phyloP scores from a whole-genome alignment of 1,140 invertebrate genomes.

The Macrobrachium nipponense region DNA sequence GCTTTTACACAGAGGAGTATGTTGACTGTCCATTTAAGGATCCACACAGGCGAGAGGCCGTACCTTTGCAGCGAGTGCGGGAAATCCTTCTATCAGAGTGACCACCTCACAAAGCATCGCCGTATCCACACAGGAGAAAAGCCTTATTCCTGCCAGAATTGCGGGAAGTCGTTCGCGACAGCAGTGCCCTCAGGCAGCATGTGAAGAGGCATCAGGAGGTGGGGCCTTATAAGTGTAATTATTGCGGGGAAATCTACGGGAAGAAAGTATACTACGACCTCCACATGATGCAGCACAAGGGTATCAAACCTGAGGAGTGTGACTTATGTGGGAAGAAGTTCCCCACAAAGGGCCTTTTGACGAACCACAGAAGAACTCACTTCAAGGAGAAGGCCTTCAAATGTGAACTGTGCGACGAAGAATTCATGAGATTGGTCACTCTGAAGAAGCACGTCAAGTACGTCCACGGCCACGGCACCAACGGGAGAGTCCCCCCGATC shows the following conservation, averaged over 20 bases:
- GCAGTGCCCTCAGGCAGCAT: conserved; percentile 72
- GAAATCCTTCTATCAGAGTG: conserved; percentile 54
- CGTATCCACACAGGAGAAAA: conserved; percentile 55
- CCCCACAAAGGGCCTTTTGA: conserved; percentile 57
- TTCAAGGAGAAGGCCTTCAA: conserved; percentile 58
- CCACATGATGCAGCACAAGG: conserved; percentile 71
- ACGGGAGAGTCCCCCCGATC: conserved; percentile 27
- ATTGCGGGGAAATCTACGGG: conserved; percentile 55
- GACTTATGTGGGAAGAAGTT: conserved; percentile 63
- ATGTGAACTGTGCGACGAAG: conserved; percentile 54
- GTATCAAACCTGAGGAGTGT: conserved; percentile 71
- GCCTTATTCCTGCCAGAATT: conserved; percentile 69
- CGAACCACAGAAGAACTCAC: conserved; percentile 48
- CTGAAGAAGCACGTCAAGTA: conserved; percentile 59
- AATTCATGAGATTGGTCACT: conserved; percentile 54
- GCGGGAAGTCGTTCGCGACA: conserved; percentile 76
- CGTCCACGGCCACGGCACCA: conserved; percentile 36
- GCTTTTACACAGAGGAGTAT: conserved; percentile 75
- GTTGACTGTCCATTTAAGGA: conserved; percentile 82
- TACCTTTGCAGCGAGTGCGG: conserved; percentile 75
- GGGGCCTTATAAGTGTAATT: conserved; percentile 52
- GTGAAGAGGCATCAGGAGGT: conserved; percentile 53
- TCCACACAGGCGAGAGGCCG: conserved; percentile 88
- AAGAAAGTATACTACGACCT: conserved; percentile 67
- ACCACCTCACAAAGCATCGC: conserved; percentile 66